Percentiles rank a stretch among this genome's conserved stretches.
Conservation (phyloP, 2,113 vertebrate species). For the Pelodiscus sinensis region DNA sequence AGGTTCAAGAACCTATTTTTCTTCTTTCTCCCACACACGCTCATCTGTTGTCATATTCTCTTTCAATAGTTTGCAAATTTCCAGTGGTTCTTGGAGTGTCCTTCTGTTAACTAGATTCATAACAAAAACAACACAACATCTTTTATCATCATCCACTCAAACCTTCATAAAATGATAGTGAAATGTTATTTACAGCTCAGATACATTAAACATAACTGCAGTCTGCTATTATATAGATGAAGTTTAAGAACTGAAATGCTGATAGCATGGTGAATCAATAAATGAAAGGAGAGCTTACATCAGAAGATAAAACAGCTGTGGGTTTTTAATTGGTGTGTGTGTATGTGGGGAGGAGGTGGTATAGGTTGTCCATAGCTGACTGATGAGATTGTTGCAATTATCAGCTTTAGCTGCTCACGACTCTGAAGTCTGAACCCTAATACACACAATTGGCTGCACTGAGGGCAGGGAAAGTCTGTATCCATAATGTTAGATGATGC, state of each 20-base stretch:
- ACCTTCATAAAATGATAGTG: not conserved
- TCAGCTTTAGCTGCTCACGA: too few species aligned
- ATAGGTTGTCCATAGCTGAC: too few species aligned
- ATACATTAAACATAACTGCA: not conserved
- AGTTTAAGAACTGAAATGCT: not conserved
- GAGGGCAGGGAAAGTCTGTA: too few species aligned
- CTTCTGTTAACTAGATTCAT: conserved; percentile 49
- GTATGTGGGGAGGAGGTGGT: too few species aligned
- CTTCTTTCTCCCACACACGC: conserved; percentile 71
- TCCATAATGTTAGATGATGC: too few species aligned
- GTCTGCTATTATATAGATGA: not conserved
- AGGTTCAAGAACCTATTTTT: conserved; percentile 78
- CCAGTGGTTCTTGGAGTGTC: conserved; percentile 48
- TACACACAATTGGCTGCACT: too few species aligned
- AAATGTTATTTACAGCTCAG: not conserved
- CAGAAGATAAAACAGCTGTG: not conserved
- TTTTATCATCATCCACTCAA: not conserved
- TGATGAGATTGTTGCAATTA: too few species aligned
- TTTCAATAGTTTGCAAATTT: conserved; percentile 69
- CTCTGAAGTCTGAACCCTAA: too few species aligned
- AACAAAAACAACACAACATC: not conserved
- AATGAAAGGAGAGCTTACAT: not conserved
- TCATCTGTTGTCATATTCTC: conserved; percentile 75
- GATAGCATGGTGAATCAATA: not conserved
- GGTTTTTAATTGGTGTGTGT: too few species aligned